These are phyloP conservation scores for Xestoiulus laeticollis DNA, from an alignment of 2,888 invertebrate genomes.

Conservation along the genomic window DNA sequence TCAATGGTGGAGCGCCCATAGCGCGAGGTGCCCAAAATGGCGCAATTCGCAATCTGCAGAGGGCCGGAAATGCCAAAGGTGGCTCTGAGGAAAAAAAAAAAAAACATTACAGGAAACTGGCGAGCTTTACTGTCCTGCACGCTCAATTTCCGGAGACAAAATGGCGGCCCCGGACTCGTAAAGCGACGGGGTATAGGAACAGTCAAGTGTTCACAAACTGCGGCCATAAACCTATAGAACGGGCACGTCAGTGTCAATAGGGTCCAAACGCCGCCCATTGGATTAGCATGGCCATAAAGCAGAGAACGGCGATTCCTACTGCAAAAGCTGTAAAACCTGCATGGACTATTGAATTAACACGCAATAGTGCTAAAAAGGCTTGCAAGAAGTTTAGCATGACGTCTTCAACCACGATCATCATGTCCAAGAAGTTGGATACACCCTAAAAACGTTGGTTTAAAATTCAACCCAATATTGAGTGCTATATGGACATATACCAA, in stretches of 20 bases:
- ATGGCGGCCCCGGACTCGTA: slow-evolving; percentile 1
- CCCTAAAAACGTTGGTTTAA: too few species aligned
- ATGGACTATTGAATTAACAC: neutral
- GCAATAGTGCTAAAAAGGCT: too few species aligned
- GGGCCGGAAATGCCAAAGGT: slow-evolving; percentile 28
- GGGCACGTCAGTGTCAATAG: neutral
- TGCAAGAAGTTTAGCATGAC: too few species aligned
- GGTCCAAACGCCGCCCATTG: neutral
- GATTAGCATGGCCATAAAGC: neutral
- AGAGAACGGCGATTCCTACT: neutral
- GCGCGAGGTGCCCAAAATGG: neutral
- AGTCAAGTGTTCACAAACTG: neutral
- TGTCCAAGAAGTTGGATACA: too few species aligned
- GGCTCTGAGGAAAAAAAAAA: neutral
- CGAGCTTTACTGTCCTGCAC: neutral
- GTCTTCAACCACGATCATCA: too few species aligned
- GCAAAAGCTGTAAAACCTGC: neutral
- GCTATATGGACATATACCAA: too few species aligned
- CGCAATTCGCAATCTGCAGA: neutral
- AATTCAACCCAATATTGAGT: too few species aligned
- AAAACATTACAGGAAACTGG: neutral
- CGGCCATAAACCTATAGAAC: neutral
- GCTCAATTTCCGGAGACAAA: slow-evolving; percentile 36
- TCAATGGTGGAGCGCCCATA: neutral
- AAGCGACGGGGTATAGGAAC: neutral